A percentile compares a stretch with the other conserved stretches of the same genome.
These are phyloP conservation scores for Saxicola maurus DNA, from an alignment of 2,797 vertebrate species.

Conservation along the genomic window DNA sequence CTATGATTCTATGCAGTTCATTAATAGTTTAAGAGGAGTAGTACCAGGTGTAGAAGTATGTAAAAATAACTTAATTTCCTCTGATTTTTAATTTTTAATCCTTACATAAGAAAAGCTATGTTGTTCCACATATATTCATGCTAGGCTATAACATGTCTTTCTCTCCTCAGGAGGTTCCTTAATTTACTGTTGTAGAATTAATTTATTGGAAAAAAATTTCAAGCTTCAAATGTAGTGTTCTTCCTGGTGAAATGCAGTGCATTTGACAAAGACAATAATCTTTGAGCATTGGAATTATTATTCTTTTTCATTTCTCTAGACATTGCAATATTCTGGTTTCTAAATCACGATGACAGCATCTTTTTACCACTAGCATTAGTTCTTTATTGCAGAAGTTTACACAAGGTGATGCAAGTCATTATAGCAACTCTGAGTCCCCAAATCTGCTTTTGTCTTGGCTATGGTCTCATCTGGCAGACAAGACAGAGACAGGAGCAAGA, in stretches of 20 bases:
- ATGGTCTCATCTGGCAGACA: background rate
- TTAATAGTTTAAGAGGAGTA: background rate
- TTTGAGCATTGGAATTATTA: background rate
- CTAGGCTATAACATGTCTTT: background rate
- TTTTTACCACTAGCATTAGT: background rate
- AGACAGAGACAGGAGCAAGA: background rate
- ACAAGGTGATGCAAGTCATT: background rate
- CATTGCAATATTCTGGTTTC: background rate
- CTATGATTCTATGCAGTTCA: background rate
- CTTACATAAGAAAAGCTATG: background rate
- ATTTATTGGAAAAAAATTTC: background rate
- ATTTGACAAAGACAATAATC: background rate
- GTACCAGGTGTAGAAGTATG: background rate
- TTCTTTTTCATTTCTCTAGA: background rate
- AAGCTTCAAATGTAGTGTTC: background rate
- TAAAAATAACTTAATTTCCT: background rate
- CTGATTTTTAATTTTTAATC: background rate
- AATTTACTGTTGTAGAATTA: background rate
- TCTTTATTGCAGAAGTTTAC: background rate
- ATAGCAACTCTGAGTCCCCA: background rate
- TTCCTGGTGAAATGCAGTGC: background rate
- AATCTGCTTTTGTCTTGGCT: background rate
- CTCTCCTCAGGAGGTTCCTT: background rate
- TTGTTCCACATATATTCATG: background rate
- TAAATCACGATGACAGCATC: background rate